Evolutionary conservation across 92 coral and sea anemone species (phyloP), one percentile per base, ranked within the genome.

Genomic region (Ricordea florida): DNA sequence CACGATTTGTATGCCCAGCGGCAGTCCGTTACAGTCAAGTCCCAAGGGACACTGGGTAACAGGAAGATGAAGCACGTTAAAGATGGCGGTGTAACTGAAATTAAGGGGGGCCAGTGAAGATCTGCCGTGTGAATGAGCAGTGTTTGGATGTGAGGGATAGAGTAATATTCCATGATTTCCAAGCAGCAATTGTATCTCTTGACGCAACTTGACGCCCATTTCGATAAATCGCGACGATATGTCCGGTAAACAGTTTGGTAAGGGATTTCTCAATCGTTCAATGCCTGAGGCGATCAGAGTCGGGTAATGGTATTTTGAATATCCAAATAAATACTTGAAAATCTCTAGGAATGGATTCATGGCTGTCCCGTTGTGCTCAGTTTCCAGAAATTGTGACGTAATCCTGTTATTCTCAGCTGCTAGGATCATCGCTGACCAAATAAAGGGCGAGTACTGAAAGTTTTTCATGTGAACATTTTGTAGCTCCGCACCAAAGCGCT

Each of bases 11-110:
- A 90, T 83, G 51, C 96, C 96, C 84, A 90, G 85, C 82, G 96
- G 96, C 51, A 90, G 80, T 8, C 96, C 96, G 7, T 78, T 59
- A 24, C 57, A 72, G 23, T 90, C 96, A 4, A 87, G 84, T 28
- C 96, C 96, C 70, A 90, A 66, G 25, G 96, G 96, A 77, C 96
- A 90, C 69, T 90, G 96, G 81, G 96, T 90, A 66, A 90, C 96
- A 8, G 96, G 89, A 69, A 90, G 61, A 44, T 74, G 87, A 1
- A 90, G 81, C 1, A 90, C 88, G 74, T 90, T 90, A 57, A 90
- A 90, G 13, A 90, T 74, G 15, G 96, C 69, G 2, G 96, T 86
- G 72, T 86, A 90, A 67, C 90, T 90, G 37, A 90, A 90, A 65
- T 90, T 85, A 10, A 90, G 61, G 10, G 96, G 96, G 6, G 89